Evolutionary conservation across 1,140 invertebrate genomes (phyloP), one percentile per base, ranked within the genome.

Genomic region (Medauroidea extradentata): DNA sequence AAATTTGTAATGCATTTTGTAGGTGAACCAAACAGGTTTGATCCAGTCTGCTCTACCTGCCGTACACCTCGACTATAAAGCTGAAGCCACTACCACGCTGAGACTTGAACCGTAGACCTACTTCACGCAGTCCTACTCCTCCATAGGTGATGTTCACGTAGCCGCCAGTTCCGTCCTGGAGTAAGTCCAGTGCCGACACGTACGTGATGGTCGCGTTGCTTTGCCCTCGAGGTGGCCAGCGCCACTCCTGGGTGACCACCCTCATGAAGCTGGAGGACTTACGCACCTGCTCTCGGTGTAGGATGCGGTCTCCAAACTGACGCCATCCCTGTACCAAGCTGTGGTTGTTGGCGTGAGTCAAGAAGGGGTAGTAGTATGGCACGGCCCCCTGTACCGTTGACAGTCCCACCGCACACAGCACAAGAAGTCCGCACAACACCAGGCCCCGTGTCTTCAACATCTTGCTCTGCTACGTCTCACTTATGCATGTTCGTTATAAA

Each of bases 41-140:
- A 41, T 41, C 39, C 29, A 11, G 29, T 11, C 64, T 65, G 14
- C 59, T 54, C 63, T 41, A 66, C 19, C 61, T 63, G 61, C 76
- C 77, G 53, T 77, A 79, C 42, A 78, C 68, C 61, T 76, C 75
- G 27, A 78, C 67, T 2, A 71, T 57, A 53, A 69, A 76, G 55
- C 70, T 74, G 44, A 71, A 73, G 2, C 75, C 75, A 14, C 71
- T 66, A 23, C 71, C 69, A 13, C 71, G 64, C 54, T 75, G 72
- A 43, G 73, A 73, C 58, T 74, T 76, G 34, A 77, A 51, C 29
- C 72, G 71, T 9, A 78, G 63, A 5, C 66, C 68, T 1, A 71
- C 73, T 51, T 73, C 71, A 25, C 68, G 63, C 29, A 67, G 75
- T 0, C 74, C 74, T 3, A 78, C 63, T 0, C 78, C 78, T 8